Base-by-base conservation (phyloP, 2,888 invertebrate species). In the Augochlorella aurata region DNA sequence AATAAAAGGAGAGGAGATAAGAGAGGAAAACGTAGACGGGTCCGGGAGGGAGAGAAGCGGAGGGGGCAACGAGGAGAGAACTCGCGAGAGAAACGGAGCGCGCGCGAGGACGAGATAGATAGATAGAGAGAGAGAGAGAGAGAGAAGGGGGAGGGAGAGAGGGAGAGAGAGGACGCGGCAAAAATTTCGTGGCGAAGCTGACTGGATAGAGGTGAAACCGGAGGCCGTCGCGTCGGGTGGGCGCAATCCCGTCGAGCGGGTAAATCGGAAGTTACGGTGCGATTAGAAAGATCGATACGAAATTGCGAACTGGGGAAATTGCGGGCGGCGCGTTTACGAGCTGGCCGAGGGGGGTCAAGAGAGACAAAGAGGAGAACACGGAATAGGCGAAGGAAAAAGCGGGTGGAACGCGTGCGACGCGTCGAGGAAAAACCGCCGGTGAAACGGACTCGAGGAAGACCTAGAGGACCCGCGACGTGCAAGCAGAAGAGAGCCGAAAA, bases 401-500 rank as follows among this genome's bases (percentile, higher is more conserved):
- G 74, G 58, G 63, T 72, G 50, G 65, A 74, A 83, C 83, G 78
- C 83, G 83, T 87, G 79, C 74, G 63, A 74, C 63, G 61, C 50
- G 75, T 72, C 10, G 70, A 2, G 74, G 79, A 85, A 82, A 85
- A 49, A 68, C 49, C 50, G 74, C 52, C 73, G 65, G 44, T 18
- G 65, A 65, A 52, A 73, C 67, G n/a, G 73, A 29, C 77, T 38
- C 58, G 73, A 74, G 70, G 65, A 69, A 38, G 38, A 38, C 38
- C 38, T 38, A 38, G 38, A 38, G 38, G 38, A 7, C 38, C 38
- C 38, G 38, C 38, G 38, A 38, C 38, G 38, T 38, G 1, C 38
- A 5, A 7, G 38, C 38, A 38, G 38, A 38, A 16, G 94, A 93
- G 47, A 49, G 47, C 10, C 38, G 54, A 79, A 70, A 69, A 72